Evolutionary conservation across 2,113 vertebrate genomes (phyloP).

Genomic region (Tor tambroides): DNA sequence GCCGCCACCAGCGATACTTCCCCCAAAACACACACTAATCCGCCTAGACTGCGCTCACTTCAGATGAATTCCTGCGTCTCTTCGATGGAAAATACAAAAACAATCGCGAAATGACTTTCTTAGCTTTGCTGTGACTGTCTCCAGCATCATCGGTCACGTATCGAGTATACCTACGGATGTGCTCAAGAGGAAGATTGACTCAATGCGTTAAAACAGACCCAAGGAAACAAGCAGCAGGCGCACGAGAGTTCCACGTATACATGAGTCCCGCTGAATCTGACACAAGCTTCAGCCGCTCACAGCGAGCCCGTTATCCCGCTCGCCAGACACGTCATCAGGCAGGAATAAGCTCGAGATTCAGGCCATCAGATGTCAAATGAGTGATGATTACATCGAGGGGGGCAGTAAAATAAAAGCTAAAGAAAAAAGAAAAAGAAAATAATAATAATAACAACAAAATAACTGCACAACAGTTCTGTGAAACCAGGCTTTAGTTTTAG

Average conservation of each 20-base stretch:
- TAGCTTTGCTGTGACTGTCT: not conserved
- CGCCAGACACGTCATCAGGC: too few relatives aligned
- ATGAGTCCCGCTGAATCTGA: not conserved
- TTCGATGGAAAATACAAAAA: not conserved
- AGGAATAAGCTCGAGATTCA: not conserved
- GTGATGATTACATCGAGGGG: not conserved
- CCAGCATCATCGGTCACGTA: conserved; percentile 12
- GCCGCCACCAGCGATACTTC: not conserved
- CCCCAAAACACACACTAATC: not conserved
- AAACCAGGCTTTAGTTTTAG: too few relatives aligned
- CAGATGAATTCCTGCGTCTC: not conserved
- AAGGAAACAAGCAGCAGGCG: conserved; percentile 29
- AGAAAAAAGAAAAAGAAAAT: not conserved
- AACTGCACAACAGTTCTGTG: not conserved
- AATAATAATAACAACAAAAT: not conserved
- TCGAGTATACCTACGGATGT: not conserved
- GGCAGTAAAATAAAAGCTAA: not conserved
- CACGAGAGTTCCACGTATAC: conserved; percentile 36
- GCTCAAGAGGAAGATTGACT: not conserved
- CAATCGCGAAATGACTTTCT: not conserved
- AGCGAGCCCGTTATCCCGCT: not conserved
- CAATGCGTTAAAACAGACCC: conserved; percentile 23
- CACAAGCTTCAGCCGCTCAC: too few relatives aligned
- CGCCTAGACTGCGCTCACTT: not conserved
- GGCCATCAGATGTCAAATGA: not conserved